Conservation (phyloP, 2,797 vertebrate genomes). For the Buphagus erythrorhynchus region DNA sequence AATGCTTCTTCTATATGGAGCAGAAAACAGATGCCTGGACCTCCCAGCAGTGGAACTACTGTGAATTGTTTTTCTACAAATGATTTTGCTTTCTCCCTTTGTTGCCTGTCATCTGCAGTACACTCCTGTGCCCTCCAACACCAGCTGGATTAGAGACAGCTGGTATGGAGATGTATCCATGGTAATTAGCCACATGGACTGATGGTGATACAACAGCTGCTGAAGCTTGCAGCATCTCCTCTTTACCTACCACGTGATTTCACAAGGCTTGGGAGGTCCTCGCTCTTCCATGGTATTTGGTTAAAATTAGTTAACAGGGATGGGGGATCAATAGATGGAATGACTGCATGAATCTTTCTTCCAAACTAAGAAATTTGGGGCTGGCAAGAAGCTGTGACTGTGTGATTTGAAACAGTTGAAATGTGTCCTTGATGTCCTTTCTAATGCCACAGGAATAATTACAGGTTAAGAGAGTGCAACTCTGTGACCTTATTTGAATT, state of each 20-base stretch:
- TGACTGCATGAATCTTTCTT: not conserved
- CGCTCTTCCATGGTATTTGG: fast-evolving
- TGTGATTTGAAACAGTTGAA: not conserved
- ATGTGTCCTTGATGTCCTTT: not conserved
- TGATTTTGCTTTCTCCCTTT: not conserved
- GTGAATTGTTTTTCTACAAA: not conserved
- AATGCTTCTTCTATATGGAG: not conserved
- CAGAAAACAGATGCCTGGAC: not conserved
- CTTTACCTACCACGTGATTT: not conserved
- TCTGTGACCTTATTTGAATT: not conserved
- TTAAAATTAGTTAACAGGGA: not conserved
- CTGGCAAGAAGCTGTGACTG: not conserved
- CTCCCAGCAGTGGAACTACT: not conserved
- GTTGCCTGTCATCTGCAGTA: not conserved
- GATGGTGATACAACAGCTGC: not conserved
- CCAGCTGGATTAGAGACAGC: not conserved
- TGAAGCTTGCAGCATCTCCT: not conserved
- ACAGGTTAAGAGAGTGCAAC: not conserved
- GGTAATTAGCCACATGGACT: not conserved
- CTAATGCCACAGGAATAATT: not conserved
- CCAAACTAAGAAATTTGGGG: not conserved
- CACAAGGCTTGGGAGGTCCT: not conserved
- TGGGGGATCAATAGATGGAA: not conserved
- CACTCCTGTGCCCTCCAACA: not conserved
- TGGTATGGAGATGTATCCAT: not conserved